Conservation (phyloP, 2,113 vertebrate genomes). For the Heterotis niloticus region DNA sequence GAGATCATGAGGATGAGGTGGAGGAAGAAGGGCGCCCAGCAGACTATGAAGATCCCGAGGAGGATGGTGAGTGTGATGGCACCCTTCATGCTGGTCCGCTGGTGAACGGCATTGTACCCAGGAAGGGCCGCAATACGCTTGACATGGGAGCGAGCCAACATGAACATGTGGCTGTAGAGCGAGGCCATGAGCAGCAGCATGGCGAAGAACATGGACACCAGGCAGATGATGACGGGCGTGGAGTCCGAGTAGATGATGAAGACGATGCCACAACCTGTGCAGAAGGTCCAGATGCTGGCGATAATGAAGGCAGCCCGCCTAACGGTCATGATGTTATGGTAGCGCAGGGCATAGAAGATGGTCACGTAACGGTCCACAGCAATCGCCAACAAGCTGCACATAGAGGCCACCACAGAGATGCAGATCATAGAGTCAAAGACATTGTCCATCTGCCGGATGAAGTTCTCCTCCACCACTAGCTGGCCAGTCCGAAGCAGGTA, state of each 20-base stretch:
- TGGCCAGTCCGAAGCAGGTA: constrained; percentile 82
- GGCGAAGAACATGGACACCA: constrained; percentile 89
- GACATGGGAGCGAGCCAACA: constrained; percentile 82
- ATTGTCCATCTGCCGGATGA: constrained; percentile 87
- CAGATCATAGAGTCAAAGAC: constrained; percentile 95
- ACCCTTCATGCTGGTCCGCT: constrained; percentile 82
- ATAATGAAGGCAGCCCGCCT: constrained; percentile 77
- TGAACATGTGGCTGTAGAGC: constrained; percentile 93
- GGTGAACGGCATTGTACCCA: constrained; percentile 71
- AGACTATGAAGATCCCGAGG: constrained; percentile 87
- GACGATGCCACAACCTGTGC: constrained; percentile 83
- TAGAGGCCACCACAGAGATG: constrained; percentile 93
- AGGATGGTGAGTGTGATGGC: constrained; percentile 88
- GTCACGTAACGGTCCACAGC: constrained; percentile 90
- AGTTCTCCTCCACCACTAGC: constrained; percentile 79
- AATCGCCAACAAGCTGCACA: constrained; percentile 91
- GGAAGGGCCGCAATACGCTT: constrained; percentile 82
- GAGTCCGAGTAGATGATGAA: constrained; percentile 92
- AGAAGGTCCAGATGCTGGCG: constrained; percentile 85
- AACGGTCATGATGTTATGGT: constrained; percentile 89
- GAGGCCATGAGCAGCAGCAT: constrained; percentile 92
- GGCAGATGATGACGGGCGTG: constrained; percentile 82
- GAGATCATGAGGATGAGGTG: constrained; percentile 92
- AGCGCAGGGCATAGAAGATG: constrained; percentile 90
- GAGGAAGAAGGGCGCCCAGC: constrained; percentile 94